Percentiles rank a stretch among this genome's conserved stretches.
phyloP scores from a whole-genome alignment of 2,113 vertebrate species.

The Aphelocoma coerulescens region DNA sequence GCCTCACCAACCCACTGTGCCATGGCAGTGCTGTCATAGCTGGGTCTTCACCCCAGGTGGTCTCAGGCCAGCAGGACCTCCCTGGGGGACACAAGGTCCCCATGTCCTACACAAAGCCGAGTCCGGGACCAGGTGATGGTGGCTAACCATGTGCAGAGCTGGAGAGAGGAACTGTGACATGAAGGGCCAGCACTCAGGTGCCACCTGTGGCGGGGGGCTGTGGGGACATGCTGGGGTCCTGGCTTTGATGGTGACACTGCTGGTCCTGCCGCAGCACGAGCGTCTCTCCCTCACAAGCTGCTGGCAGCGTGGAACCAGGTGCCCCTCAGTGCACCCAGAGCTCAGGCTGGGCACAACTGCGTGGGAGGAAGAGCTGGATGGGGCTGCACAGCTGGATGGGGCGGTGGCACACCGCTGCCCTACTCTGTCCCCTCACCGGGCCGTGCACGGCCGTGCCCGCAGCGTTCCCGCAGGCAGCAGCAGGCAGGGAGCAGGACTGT shows the following conservation, averaged over 20 bases:
- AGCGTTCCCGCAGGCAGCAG: background rate
- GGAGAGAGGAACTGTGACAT: background rate
- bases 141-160: background rate
- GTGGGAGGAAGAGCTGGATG: background rate
- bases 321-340: background rate
- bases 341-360: background rate
- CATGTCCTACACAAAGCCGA: rapidly evolving
- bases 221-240: background rate
- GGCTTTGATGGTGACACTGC: background rate
- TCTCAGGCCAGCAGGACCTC: background rate
- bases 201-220: rapidly evolving
- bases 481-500: background rate
- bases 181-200: background rate
- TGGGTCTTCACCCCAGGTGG: background rate
- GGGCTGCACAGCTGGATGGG: background rate
- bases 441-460: rapidly evolving
- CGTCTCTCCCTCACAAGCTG: background rate
- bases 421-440: background rate
- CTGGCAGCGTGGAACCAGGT: background rate
- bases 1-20: background rate
- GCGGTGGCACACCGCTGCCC: background rate
- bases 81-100: background rate
- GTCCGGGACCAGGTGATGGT: background rate
- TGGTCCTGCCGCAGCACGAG: background rate
- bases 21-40: background rate